Base-by-base conservation (phyloP, 2,113 vertebrate species). In the Hippocampus mohnikei region DNA sequence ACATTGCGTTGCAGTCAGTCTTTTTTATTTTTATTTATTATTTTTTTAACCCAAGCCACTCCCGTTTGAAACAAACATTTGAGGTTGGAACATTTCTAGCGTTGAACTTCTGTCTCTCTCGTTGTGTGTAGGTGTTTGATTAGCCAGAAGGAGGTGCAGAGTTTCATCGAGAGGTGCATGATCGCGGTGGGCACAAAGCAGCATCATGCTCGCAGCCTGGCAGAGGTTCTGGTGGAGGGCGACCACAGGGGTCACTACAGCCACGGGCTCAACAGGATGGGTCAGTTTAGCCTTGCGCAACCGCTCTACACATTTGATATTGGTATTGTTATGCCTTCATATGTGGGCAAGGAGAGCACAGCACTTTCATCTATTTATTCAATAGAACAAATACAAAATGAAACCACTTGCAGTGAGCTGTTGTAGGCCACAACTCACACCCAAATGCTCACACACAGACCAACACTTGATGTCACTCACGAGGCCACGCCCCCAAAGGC, bases 251-350 rank as follows among this genome's bases (percentile, higher is more conserved):
- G 92, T 1, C 93, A 93, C 84, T 92, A 91, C 84, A 93, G 93
- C 77, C 92, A 93, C 4, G 93, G 93, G 40, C 92, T 93, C 50
- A 93, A 93, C 84, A 80, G 92, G 67, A 87, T 92, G 86, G 92
- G 93, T 94, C 10, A 77, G 91, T 85, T 8, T 63, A 40, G 20
- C 37, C 60, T 12, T 20, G 5, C 9, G 52, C 7, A 55, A 25
- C n/a, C 3, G 2, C 12, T 42, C 41, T 42, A 37, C 33, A 37
- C 33, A 37, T 37, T 37, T 37, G 33, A 37, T 37, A 37, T 37
- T 37, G 33, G 33, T 37, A 46, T 5, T 15, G 48, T 50, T 16
- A 5, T 50, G 48, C 48, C 48, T 46, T 15, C 12, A 46, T 8
- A 37, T 37, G 5, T 37, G 33, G 33, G 33, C 33, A 42, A 42